Evolutionary conservation across 2,888 invertebrate genomes (phyloP).

Genomic region (Macrosiphum euphorbiae): DNA sequence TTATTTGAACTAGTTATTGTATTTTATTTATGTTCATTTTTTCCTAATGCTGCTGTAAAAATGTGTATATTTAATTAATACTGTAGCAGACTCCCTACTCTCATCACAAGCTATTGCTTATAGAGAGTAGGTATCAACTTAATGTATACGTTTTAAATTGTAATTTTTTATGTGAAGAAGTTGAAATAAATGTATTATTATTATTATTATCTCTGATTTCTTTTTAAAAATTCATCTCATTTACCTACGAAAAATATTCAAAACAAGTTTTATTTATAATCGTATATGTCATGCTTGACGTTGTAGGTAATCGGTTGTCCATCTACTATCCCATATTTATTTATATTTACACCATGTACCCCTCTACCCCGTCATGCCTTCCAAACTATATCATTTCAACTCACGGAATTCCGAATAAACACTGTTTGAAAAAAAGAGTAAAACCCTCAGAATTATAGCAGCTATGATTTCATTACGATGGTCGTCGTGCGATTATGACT

Average conservation of each 20-base stretch:
- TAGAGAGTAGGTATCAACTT: no score
- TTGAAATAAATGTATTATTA: no score
- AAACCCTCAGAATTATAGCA: not conserved
- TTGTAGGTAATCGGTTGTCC: not conserved
- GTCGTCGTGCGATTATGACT: not conserved
- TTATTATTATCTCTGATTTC: no score
- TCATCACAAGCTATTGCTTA: no score
- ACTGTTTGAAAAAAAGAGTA: not conserved
- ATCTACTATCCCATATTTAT: not conserved
- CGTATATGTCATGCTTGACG: not conserved
- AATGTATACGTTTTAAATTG: no score
- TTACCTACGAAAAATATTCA: not conserved
- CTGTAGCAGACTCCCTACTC: no score
- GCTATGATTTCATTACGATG: not conserved
- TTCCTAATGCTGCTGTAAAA: no score
- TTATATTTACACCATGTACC: not conserved
- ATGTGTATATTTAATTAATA: no score
- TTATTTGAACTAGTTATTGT: no score
- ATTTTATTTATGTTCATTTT: no score
- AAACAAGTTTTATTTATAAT: not conserved
- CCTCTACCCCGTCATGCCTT: not conserved
- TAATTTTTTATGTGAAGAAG: no score
- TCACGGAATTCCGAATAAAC: not conserved
- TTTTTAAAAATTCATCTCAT: not conserved
- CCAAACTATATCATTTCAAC: not conserved